phyloP scores from a whole-genome alignment of 64 coral and sea anemone species.

The Astreopora myriophthalma region DNA sequence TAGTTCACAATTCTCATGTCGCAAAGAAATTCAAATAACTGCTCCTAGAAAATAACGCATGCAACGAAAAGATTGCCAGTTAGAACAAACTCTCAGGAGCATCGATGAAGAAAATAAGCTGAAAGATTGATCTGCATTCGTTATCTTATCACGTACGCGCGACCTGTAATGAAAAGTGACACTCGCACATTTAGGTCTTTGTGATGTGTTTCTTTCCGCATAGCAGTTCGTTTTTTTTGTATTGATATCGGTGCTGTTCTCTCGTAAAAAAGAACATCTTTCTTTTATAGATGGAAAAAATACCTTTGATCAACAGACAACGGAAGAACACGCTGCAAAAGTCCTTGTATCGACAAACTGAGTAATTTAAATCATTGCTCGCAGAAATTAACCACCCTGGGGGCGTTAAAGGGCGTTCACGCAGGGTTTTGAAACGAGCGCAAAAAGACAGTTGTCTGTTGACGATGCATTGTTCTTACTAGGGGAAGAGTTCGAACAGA shows the following conservation, averaged over 20 bases:
- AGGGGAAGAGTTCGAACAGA: neutral
- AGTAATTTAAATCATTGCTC: too few relatives aligned
- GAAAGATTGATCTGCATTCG: neutral
- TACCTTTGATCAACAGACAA: too few relatives aligned
- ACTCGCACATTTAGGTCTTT: too few relatives aligned
- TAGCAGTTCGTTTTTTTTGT: too few relatives aligned
- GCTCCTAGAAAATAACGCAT: too few relatives aligned
- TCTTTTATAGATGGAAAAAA: neutral
- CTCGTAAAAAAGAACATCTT: neutral
- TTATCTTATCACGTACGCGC: neutral
- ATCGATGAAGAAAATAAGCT: neutral
- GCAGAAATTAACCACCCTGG: neutral
- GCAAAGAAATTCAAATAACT: too few relatives aligned
- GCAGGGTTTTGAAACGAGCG: neutral
- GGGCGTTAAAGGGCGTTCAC: slow-evolving; percentile 1
- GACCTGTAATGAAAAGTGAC: neutral
- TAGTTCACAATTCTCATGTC: too few relatives aligned
- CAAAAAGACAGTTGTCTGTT: neutral
- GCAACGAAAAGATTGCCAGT: too few relatives aligned
- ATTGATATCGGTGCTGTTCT: too few relatives aligned
- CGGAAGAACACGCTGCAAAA: too few relatives aligned
- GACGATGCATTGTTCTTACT: neutral
- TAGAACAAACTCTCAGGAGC: neutral
- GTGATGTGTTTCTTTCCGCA: too few relatives aligned
- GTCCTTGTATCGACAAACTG: too few relatives aligned